Conservation (phyloP, 2,113 vertebrate species). For the Urocitellus parryii region DNA sequence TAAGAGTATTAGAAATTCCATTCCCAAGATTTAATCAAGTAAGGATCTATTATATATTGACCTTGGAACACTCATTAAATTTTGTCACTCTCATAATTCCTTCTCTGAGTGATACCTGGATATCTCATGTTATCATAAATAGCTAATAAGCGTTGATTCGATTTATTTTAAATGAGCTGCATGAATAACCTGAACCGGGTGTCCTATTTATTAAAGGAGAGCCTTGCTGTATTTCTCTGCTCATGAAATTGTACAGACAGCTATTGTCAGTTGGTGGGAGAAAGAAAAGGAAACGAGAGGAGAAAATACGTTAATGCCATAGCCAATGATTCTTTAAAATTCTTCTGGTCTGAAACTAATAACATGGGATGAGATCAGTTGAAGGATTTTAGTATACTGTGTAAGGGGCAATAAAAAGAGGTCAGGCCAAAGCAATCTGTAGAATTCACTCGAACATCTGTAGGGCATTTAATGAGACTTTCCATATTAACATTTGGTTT, state of each 20-base stretch:
- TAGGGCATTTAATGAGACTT: constrained; percentile 76
- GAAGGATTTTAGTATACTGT: constrained; percentile 39
- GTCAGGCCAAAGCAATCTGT: constrained; percentile 76
- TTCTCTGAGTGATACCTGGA: constrained; percentile 54
- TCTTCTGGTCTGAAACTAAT: constrained; percentile 58
- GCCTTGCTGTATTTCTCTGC: constrained; percentile 26
- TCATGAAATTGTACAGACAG: background rate
- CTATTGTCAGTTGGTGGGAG: background rate
- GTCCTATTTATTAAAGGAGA: constrained; percentile 73
- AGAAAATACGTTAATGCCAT: constrained; percentile 31
- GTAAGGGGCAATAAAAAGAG: constrained; percentile 33
- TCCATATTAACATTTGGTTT: constrained; percentile 76
- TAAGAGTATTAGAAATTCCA: background rate
- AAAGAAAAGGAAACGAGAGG: background rate
- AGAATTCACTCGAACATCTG: constrained; percentile 74
- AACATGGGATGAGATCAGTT: background rate
- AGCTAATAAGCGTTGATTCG: constrained; percentile 71
- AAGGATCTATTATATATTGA: constrained; percentile 19
- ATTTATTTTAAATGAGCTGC: constrained; percentile 78
- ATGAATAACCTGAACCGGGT: constrained; percentile 62
- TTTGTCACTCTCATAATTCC: constrained; percentile 11
- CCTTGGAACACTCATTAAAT: constrained; percentile 18
- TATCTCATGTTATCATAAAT: constrained; percentile 51
- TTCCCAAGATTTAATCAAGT: background rate
- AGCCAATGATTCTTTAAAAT: constrained; percentile 22